These are phyloP conservation scores for Leptinotarsa rubiginosa DNA, from an alignment of 2,888 invertebrate genomes.

Conservation along the genomic window DNA sequence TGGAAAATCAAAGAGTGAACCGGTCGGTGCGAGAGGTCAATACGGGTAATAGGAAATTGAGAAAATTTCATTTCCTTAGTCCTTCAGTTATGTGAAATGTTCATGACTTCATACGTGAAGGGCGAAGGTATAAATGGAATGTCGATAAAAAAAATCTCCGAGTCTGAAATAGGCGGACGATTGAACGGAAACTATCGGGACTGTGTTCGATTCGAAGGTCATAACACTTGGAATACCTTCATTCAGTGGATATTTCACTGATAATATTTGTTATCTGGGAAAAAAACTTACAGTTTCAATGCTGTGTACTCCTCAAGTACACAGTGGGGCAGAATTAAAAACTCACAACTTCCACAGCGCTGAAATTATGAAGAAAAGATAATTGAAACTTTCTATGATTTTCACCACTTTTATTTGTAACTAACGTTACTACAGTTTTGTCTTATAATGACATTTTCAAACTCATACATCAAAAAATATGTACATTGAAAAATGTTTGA, in stretches of 20 bases:
- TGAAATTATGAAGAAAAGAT: too few relatives aligned
- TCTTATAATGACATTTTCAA: too few relatives aligned
- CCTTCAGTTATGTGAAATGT: conserved; percentile 53
- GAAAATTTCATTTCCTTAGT: conserved; percentile 63
- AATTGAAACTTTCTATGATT: too few relatives aligned
- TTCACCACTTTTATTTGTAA: too few relatives aligned
- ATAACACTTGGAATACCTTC: background rate
- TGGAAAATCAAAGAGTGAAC: conserved; percentile 28
- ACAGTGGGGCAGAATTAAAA: too few relatives aligned
- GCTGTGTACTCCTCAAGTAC: too few relatives aligned
- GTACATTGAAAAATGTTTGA: too few relatives aligned
- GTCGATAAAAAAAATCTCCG: conserved; percentile 9
- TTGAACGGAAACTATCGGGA: background rate
- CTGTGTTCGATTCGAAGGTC: background rate
- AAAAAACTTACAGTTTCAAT: too few relatives aligned
- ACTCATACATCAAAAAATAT: too few relatives aligned
- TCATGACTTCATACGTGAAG: conserved; percentile 34
- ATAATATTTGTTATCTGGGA: background rate
- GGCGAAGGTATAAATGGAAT: conserved; percentile 9
- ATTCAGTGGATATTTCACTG: background rate
- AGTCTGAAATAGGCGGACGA: background rate
- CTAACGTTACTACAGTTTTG: too few relatives aligned
- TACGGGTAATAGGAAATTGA: conserved; percentile 64
- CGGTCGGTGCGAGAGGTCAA: conserved; percentile 43
- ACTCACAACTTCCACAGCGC: too few relatives aligned